Percentiles rank a stretch among this genome's conserved stretches.
These are phyloP conservation scores for Psilopogon haemacephalus DNA, from an alignment of 2,113 vertebrate genomes.

Conservation along the genomic window DNA sequence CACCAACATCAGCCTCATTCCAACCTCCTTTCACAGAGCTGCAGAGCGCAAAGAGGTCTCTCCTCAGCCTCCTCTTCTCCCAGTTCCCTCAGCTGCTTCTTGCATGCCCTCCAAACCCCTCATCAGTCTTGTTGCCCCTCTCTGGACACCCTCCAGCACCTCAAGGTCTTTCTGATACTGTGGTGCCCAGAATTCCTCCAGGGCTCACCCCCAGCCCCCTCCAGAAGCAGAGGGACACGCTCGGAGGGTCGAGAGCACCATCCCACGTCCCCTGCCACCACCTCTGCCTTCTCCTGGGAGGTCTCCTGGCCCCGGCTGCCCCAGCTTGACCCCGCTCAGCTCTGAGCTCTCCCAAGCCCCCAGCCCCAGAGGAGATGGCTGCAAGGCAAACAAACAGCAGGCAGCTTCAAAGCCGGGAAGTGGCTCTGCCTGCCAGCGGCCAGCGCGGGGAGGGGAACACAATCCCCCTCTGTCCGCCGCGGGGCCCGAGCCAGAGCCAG, in stretches of 20 bases:
- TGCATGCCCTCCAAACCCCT: no score
- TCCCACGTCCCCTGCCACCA: background rate
- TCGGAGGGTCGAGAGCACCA: fast-evolving
- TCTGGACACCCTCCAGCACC: no score
- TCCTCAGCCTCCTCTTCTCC: no score
- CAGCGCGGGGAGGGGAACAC: background rate
- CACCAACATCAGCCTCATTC: no score
- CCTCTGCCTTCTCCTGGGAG: background rate
- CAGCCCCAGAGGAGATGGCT: background rate
- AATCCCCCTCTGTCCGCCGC: background rate
- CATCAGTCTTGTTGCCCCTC: no score
- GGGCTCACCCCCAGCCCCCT: background rate
- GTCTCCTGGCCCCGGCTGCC: background rate
- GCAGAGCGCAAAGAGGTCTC: no score
- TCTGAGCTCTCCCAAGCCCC: background rate
- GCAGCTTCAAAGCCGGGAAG: slow-evolving; percentile 36
- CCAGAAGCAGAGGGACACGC: background rate
- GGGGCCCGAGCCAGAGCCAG: background rate
- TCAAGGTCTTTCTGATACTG: no score
- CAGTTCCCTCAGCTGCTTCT: no score
- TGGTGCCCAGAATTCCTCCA: background rate
- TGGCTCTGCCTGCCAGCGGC: background rate
- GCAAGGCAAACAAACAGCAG: slow-evolving; percentile 21
- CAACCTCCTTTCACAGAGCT: no score
- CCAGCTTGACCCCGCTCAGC: background rate